Evolutionary conservation across 2,888 invertebrate species (phyloP).

Genomic region (Melieria picta): DNA sequence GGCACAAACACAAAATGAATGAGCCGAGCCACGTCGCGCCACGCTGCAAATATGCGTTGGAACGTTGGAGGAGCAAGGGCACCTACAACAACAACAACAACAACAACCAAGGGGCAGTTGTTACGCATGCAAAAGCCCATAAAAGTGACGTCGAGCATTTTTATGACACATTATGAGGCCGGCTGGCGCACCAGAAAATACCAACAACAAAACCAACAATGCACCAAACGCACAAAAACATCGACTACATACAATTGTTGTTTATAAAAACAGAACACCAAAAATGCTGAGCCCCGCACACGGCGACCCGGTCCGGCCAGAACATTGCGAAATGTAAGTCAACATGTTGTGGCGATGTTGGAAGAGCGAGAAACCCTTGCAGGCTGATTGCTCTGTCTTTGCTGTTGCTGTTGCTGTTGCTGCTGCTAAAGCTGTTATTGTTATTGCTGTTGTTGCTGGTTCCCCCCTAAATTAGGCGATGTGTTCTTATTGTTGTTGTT

Average conservation of each 20-base stretch:
- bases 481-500: not conserved
- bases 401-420: constrained; percentile 8
- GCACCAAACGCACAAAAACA: too few species aligned
- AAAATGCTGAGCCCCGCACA: too few species aligned
- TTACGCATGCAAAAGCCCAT: constrained; percentile 22
- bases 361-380: constrained; percentile 21
- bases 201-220: too few species aligned
- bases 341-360: too few species aligned
- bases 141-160: constrained; percentile 3
- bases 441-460: not conserved
- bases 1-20: constrained; percentile 17
- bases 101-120: constrained; percentile 15
- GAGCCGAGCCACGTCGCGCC: not conserved
- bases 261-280: too few species aligned
- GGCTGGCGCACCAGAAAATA: not conserved
- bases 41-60: too few species aligned
- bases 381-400: not conserved
- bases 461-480: constrained; percentile 35
- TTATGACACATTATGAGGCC: not conserved
- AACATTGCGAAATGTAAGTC: too few species aligned
- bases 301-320: too few species aligned
- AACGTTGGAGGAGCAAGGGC: not conserved
- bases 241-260: too few species aligned
- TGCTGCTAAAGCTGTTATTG: not conserved
- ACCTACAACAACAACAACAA: constrained; percentile 26